Evolutionary conservation across 2,113 vertebrate species (phyloP).

Genomic region (Lichenostomus cassidix): DNA sequence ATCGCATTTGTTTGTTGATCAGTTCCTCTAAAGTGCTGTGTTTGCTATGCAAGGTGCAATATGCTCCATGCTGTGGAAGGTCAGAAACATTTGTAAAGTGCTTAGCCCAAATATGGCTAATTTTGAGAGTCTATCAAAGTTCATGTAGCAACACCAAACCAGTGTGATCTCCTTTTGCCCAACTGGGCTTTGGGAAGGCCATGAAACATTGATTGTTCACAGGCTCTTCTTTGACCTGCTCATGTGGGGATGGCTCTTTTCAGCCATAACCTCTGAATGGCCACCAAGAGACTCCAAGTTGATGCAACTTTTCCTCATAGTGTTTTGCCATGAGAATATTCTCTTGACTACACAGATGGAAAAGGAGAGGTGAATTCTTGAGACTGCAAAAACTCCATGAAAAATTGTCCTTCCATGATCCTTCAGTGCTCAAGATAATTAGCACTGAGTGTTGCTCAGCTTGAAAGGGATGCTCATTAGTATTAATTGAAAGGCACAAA

Average conservation of each 20-base stretch:
- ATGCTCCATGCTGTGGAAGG: background rate
- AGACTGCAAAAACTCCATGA: background rate
- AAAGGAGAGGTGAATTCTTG: background rate
- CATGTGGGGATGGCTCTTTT: background rate
- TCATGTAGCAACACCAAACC: background rate
- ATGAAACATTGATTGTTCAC: background rate
- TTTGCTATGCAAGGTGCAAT: background rate
- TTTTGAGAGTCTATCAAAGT: background rate
- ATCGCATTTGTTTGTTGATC: background rate
- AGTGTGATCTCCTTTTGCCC: background rate
- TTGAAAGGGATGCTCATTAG: background rate
- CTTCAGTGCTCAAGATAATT: background rate
- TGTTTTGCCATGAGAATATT: background rate
- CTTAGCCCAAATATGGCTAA: background rate
- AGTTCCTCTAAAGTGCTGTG: background rate
- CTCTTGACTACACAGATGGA: background rate
- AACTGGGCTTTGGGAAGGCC: background rate
- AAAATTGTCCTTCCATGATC: background rate
- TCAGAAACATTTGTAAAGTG: background rate
- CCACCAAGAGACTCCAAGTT: background rate
- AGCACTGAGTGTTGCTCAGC: background rate
- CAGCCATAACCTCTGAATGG: background rate
- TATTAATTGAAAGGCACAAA: background rate
- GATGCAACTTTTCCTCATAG: background rate
- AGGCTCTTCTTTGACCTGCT: background rate